phyloP scores from a whole-genome alignment of 2,113 vertebrate genomes.

The Onychostoma macrolepis region DNA sequence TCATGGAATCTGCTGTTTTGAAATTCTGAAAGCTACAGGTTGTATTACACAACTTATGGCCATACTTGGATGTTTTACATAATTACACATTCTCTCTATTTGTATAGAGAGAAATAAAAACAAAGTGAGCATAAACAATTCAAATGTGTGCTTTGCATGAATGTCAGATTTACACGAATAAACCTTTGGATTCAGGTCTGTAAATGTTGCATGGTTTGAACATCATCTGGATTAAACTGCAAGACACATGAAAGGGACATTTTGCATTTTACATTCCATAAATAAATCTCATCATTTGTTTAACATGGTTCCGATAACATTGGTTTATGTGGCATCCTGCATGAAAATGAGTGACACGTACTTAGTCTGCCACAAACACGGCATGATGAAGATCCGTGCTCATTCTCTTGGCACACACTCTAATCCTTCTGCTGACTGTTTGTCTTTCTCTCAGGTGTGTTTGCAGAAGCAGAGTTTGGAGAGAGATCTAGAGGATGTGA shows the following conservation, averaged over 20 bases:
- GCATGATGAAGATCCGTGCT: not conserved
- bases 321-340: slow-evolving; percentile 8
- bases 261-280: not conserved
- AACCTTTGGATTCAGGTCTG: not conserved
- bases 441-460: slow-evolving; percentile 66
- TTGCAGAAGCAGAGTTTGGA: slow-evolving; percentile 75
- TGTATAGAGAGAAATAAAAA: not conserved
- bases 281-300: slow-evolving; percentile 1
- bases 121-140: not conserved
- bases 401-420: not conserved
- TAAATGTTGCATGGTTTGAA: not conserved
- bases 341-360: not conserved
- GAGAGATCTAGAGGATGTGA: slow-evolving; percentile 72
- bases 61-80: not conserved
- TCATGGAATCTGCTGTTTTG: not conserved
- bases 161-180: not conserved
- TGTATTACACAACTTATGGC: not conserved
- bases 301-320: not conserved
- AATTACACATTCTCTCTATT: not conserved
- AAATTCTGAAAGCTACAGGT: not conserved
- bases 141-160: not conserved
- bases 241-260: not conserved
- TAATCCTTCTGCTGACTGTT: not conserved
- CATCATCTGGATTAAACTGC: slow-evolving; percentile 9
- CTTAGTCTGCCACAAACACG: not conserved